Percentiles rank a stretch among this genome's conserved stretches.
These are phyloP conservation scores for Spinus pinus DNA, from an alignment of 2,797 vertebrate genomes.

Conservation along the genomic window DNA sequence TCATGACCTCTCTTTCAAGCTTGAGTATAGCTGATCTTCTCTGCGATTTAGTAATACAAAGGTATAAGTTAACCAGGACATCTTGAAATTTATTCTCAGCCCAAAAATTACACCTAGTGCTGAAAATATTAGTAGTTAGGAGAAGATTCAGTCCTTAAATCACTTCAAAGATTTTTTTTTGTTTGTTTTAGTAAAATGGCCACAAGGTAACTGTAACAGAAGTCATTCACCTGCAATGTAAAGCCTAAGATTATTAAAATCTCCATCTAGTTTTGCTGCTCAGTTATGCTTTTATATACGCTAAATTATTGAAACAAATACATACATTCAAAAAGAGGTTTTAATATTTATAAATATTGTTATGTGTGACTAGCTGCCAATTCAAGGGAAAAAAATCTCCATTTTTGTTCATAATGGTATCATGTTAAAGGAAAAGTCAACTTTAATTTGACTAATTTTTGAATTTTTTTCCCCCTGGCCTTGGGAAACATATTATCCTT, in stretches of 20 bases:
- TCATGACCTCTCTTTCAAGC: not conserved
- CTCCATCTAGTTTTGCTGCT: not conserved
- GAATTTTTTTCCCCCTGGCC: rapidly evolving
- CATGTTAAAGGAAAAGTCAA: not conserved
- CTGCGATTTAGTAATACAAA: not conserved
- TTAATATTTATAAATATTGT: not conserved
- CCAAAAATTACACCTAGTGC: not conserved
- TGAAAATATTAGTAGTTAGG: not conserved
- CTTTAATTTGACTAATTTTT: not conserved
- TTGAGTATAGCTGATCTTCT: not conserved
- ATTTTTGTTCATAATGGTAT: not conserved
- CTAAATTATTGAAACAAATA: not conserved
- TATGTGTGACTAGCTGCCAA: not conserved
- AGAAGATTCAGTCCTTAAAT: not conserved
- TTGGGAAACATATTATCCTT: not conserved
- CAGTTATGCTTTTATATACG: not conserved
- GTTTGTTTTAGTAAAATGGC: not conserved
- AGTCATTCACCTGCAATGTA: not conserved
- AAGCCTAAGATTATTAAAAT: not conserved
- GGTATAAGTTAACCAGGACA: not conserved
- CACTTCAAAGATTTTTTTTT: not conserved
- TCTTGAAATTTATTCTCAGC: not conserved
- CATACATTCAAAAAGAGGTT: not conserved
- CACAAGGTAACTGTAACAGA: not conserved
- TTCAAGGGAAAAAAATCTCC: not conserved